Evolutionary conservation across 2,113 vertebrate species (phyloP).

Genomic region (Mobula hypostoma): DNA sequence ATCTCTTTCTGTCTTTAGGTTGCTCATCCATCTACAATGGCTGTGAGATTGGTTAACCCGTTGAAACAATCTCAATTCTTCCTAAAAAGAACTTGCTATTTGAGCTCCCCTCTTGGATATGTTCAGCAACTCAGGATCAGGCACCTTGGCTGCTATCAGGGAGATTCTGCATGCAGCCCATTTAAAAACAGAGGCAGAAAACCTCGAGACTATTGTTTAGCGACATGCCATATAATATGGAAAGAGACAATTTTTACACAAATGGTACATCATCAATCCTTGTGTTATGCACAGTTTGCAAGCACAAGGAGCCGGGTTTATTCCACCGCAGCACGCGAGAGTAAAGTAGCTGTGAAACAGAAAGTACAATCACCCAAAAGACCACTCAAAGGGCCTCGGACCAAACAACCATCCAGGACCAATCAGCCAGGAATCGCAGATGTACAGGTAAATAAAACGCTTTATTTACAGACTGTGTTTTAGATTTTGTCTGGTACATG

Average conservation of each 20-base stretch:
- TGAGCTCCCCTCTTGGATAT: background rate
- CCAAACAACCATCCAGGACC: constrained; percentile 85
- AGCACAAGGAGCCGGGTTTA: constrained; percentile 50
- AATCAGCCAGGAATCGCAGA: constrained; percentile 67
- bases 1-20: background rate
- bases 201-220: background rate
- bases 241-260: background rate
- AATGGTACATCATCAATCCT: background rate
- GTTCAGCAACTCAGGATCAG: background rate
- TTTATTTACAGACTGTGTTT: background rate
- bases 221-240: background rate
- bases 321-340: constrained; percentile 48
- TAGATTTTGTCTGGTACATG: background rate
- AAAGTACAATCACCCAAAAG: constrained; percentile 59
- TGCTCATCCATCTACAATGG: background rate
- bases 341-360: constrained; percentile 59
- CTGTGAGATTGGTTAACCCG: background rate
- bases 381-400: constrained; percentile 78
- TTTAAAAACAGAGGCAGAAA: background rate
- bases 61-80: background rate
- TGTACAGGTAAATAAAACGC: constrained; percentile 56
- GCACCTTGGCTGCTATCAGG: background rate
- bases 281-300: constrained; percentile 40
- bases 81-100: constrained; percentile 4
- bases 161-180: background rate